Conservation (phyloP, 1,140 invertebrate species). For the Potamilus streckersoni region DNA sequence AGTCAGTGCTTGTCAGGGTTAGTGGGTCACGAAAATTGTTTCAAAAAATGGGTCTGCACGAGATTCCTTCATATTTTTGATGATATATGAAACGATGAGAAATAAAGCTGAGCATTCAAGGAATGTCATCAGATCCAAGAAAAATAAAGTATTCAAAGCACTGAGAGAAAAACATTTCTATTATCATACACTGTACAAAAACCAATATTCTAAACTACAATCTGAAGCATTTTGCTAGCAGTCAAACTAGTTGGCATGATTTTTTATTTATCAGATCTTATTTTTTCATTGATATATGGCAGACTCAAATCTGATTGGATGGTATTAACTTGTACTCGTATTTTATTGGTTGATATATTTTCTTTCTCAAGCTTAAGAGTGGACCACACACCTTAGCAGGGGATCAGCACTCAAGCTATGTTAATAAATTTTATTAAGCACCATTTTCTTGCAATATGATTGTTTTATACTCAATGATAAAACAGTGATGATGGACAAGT, state of each 20-base stretch:
- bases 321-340: slow-evolving; percentile 7
- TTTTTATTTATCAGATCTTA: slow-evolving; percentile 7
- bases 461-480: neutral
- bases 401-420: slow-evolving; percentile 2
- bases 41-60: slow-evolving; percentile 14
- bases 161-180: slow-evolving; percentile 23
- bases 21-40: slow-evolving; percentile 7
- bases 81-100: neutral
- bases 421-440: neutral
- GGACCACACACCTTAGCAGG: slow-evolving; percentile 1
- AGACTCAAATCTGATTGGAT: slow-evolving; percentile 32
- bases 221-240: slow-evolving; percentile 1
- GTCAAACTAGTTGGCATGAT: slow-evolving; percentile 11
- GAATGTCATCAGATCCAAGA: slow-evolving; percentile 5
- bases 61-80: slow-evolving; percentile 1
- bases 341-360: slow-evolving; percentile 4
- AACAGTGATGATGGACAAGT: slow-evolving; percentile 10
- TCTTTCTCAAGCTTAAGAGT: slow-evolving; percentile 18
- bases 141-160: neutral
- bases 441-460: neutral
- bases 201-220: slow-evolving; percentile 18
- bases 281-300: slow-evolving; percentile 8
- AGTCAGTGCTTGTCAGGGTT: slow-evolving; percentile 25
- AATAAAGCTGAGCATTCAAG: neutral
- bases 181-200: slow-evolving; percentile 30